phyloP scores from a whole-genome alignment of 1,140 invertebrate genomes.

The Drosophila mauritiana region DNA sequence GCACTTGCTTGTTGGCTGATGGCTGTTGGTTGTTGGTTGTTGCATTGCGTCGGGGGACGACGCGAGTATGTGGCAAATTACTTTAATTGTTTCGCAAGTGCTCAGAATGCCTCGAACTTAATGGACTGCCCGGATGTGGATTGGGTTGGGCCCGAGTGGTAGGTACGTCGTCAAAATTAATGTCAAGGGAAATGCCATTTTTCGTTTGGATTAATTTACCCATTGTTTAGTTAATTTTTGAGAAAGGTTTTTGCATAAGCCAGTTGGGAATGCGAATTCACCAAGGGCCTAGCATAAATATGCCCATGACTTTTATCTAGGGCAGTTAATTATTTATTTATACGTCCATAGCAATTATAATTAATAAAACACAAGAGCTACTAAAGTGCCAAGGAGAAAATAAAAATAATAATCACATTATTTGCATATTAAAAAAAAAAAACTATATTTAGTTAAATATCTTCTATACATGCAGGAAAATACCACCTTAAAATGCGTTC shows the following conservation, averaged over 20 bases:
- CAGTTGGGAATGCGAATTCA: conserved; percentile 18
- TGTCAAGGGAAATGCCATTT: conserved; percentile 67
- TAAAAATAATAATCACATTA: not conserved
- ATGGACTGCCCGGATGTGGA: conserved; percentile 58
- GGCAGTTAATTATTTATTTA: conserved; percentile 13
- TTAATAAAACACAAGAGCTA: conserved; percentile 1
- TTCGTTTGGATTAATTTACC: conserved; percentile 73
- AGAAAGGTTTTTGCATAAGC: conserved; percentile 54
- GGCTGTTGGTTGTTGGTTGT: conserved; percentile 4
- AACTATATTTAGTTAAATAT: no score
- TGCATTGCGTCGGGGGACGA: conserved; percentile 67
- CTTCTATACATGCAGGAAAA: no score
- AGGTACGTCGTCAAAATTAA: conserved; percentile 63
- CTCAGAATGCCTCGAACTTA: conserved; percentile 73
- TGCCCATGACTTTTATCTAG: not conserved
- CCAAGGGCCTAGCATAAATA: conserved; percentile 16
- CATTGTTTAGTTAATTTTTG: conserved; percentile 75
- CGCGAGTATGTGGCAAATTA: conserved; percentile 76
- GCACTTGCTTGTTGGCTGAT: conserved; percentile 8
- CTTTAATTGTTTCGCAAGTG: conserved; percentile 81
- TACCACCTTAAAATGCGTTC: no score
- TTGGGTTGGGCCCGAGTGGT: conserved; percentile 46
- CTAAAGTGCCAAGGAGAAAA: no score
- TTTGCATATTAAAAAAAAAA: no score
- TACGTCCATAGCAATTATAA: not conserved